phyloP scores from a whole-genome alignment of 2,888 invertebrate genomes.

The Dolomedes plantarius region DNA sequence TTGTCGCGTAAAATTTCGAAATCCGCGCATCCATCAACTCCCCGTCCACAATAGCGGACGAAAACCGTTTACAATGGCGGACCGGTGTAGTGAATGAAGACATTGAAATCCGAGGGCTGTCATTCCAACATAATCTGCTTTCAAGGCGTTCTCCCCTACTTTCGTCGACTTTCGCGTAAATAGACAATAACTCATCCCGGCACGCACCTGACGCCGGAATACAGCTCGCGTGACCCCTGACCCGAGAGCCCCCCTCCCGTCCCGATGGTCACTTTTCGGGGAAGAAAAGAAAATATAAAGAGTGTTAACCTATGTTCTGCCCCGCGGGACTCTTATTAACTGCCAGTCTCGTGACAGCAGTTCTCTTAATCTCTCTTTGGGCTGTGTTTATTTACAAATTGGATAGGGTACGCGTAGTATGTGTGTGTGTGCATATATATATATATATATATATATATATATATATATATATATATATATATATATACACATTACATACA shows the following conservation, averaged over 20 bases:
- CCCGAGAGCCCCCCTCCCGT: neutral
- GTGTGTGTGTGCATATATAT: too few species aligned
- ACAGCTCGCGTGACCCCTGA: neutral
- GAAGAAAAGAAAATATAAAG: neutral
- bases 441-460: too few species aligned
- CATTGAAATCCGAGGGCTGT: neutral
- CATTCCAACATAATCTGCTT: neutral
- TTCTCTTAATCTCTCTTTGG: too few species aligned
- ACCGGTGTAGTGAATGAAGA: neutral
- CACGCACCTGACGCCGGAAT: constrained; percentile 11
- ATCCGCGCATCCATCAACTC: neutral
- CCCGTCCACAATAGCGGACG: neutral
- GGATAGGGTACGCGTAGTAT: too few species aligned
- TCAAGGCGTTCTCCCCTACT: neutral
- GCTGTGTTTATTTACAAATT: too few species aligned
- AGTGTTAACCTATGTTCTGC: neutral
- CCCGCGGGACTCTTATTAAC: neutral
- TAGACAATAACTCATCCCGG: neutral
- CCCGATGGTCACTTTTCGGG: neutral
- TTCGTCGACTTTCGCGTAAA: neutral
- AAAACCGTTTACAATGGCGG: neutral
- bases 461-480: too few species aligned
- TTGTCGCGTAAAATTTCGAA: neutral
- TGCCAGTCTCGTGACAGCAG: neutral
- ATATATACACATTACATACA: too few species aligned